Conservation (phyloP, 2,113 vertebrate genomes). For the Manacus vitellinus region DNA sequence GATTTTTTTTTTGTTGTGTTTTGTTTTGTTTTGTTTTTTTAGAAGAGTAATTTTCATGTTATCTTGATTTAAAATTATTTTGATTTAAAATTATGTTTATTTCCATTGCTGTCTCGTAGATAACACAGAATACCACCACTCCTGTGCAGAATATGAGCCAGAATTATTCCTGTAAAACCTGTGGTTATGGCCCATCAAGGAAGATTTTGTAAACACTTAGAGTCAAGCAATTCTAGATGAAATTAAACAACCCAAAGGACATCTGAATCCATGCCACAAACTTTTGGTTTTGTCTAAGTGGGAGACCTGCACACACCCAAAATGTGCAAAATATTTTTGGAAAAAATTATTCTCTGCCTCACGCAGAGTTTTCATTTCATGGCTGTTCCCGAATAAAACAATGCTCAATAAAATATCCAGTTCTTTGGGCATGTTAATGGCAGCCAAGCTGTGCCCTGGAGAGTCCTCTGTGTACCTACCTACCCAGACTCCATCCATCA, state of each 20-base stretch:
- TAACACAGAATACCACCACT: not conserved
- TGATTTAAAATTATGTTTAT: not conserved
- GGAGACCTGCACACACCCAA: not conserved
- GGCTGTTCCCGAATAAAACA: not conserved
- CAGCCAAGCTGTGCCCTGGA: not conserved
- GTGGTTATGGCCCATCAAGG: not conserved
- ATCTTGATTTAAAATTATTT: not conserved
- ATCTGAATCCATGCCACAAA: not conserved
- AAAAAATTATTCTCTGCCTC: not conserved
- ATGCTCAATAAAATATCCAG: not conserved
- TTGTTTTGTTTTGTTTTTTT: not conserved
- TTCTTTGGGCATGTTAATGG: not conserved
- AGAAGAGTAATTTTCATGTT: not conserved
- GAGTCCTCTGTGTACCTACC: not conserved
- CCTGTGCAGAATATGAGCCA: not conserved
- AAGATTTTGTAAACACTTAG: not conserved
- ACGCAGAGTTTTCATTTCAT: not conserved
- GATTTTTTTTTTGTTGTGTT: not conserved
- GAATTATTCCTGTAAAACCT: not conserved
- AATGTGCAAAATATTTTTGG: not conserved
- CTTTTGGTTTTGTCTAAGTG: not conserved
- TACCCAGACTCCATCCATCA: not conserved
- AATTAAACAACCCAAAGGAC: not conserved
- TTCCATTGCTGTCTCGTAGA: not conserved
- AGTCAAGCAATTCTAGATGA: not conserved